These are phyloP conservation scores for Tiliacea aurago DNA, from an alignment of 2,888 invertebrate genomes.

Conservation along the genomic window DNA sequence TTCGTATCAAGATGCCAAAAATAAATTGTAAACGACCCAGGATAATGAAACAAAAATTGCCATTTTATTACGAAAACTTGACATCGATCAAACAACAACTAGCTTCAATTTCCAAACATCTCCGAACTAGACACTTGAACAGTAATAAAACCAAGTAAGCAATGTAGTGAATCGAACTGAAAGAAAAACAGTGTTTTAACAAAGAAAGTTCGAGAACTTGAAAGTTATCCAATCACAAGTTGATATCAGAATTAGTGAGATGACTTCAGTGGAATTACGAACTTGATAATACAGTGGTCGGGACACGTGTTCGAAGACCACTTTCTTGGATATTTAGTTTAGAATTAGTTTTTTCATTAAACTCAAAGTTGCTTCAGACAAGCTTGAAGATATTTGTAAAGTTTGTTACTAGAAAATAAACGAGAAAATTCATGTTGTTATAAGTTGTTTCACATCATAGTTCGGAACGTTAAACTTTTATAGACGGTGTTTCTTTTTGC, in stretches of 20 bases:
- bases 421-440: constrained; percentile 49
- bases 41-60: constrained; percentile 19
- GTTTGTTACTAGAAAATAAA: constrained; percentile 56
- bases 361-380: constrained; percentile 32
- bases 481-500: not conserved
- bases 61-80: constrained; percentile 26
- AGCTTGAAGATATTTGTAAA: constrained; percentile 49
- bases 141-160: constrained; percentile 32
- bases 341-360: constrained; percentile 67
- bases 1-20: not conserved
- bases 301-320: constrained; percentile 62
- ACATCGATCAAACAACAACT: constrained; percentile 47
- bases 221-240: constrained; percentile 71
- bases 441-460: constrained; percentile 36
- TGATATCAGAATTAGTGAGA: constrained; percentile 67
- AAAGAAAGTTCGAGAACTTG: constrained; percentile 57
- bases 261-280: constrained; percentile 66
- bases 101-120: constrained; percentile 43
- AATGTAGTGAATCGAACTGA: constrained; percentile 40
- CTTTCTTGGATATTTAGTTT: constrained; percentile 55
- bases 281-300: constrained; percentile 63
- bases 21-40: constrained; percentile 18
- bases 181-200: constrained; percentile 58
- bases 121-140: constrained; percentile 29
- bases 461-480: constrained; percentile 45